Conservation (phyloP, 2,888 invertebrate genomes). For the Cheilosia vulpina region DNA sequence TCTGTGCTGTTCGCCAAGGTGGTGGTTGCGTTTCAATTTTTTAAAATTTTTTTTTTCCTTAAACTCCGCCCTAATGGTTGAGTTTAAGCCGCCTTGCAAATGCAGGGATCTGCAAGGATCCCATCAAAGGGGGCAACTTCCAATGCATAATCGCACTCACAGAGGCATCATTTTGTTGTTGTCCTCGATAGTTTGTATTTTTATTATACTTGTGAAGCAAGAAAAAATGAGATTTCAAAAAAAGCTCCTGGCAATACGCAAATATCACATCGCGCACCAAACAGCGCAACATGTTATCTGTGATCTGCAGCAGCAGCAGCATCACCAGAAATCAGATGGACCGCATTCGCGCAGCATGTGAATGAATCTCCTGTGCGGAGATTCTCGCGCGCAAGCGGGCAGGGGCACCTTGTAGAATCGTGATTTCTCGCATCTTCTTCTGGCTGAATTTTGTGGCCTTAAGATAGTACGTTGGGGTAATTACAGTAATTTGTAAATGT, state of each 20-base stretch:
- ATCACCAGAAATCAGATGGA: slow-evolving; percentile 23
- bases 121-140: slow-evolving; percentile 54
- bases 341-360: slow-evolving; percentile 36
- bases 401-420: slow-evolving; percentile 45
- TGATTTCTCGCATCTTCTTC: slow-evolving; percentile 70
- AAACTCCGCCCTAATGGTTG: slow-evolving; percentile 73
- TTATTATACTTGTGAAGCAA: slow-evolving; percentile 5
- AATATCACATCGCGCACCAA: slow-evolving; percentile 68
- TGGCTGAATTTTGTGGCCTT: slow-evolving; percentile 77
- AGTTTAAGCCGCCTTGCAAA: slow-evolving; percentile 72
- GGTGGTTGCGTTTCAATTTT: slow-evolving; percentile 61
- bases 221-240: slow-evolving; percentile 50
- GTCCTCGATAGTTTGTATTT: not conserved
- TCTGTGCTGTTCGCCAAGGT: slow-evolving; percentile 40
- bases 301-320: slow-evolving; percentile 60
- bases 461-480: slow-evolving; percentile 80
- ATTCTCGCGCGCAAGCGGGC: not conserved
- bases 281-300: slow-evolving; percentile 71
- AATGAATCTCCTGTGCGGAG: slow-evolving; percentile 16
- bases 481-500: slow-evolving; percentile 80
- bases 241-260: slow-evolving; percentile 76
- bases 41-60: not conserved
- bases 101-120: slow-evolving; percentile 53
- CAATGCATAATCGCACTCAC: slow-evolving; percentile 32
- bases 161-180: slow-evolving; percentile 10